phyloP scores from a whole-genome alignment of 2,113 vertebrate genomes.

The Rhegmatorhina hoffmannsi region DNA sequence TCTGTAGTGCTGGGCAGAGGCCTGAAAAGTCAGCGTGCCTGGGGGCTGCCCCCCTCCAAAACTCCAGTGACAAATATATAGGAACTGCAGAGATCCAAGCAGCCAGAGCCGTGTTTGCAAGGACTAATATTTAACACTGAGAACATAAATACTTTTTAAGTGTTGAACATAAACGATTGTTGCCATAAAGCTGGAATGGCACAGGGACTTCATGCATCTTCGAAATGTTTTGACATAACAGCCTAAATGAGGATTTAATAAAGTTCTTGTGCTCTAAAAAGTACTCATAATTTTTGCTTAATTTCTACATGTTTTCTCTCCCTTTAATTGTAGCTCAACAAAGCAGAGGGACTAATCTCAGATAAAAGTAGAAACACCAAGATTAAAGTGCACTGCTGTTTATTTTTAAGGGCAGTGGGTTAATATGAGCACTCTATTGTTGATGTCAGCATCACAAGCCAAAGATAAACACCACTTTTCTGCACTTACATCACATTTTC shows the following conservation, averaged over 20 bases:
- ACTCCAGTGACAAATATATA: neutral
- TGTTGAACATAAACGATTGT: constrained; percentile 23
- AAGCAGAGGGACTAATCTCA: constrained; percentile 48
- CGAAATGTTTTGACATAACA: constrained; percentile 61
- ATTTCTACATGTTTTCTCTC: constrained; percentile 52
- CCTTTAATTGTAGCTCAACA: constrained; percentile 53
- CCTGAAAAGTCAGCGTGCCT: neutral
- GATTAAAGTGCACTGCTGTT: constrained; percentile 65
- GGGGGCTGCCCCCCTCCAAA: neutral
- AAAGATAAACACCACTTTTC: constrained; percentile 69
- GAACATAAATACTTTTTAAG: constrained; percentile 46
- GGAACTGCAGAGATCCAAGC: neutral
- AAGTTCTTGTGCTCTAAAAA: constrained; percentile 56
- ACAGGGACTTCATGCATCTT: constrained; percentile 30
- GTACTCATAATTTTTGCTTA: constrained; percentile 56
- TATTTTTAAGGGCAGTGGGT: constrained; percentile 72
- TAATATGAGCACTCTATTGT: constrained; percentile 60
- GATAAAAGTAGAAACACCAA: constrained; percentile 66
- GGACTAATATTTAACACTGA: constrained; percentile 6
- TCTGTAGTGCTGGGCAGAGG: neutral
- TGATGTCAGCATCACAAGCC: constrained; percentile 67
- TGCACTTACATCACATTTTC: constrained; percentile 59
- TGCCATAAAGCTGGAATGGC: neutral
- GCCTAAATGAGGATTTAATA: constrained; percentile 58
- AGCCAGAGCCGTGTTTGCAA: neutral